phyloP scores from a whole-genome alignment of 2,113 vertebrate species.

The Garra rufa region DNA sequence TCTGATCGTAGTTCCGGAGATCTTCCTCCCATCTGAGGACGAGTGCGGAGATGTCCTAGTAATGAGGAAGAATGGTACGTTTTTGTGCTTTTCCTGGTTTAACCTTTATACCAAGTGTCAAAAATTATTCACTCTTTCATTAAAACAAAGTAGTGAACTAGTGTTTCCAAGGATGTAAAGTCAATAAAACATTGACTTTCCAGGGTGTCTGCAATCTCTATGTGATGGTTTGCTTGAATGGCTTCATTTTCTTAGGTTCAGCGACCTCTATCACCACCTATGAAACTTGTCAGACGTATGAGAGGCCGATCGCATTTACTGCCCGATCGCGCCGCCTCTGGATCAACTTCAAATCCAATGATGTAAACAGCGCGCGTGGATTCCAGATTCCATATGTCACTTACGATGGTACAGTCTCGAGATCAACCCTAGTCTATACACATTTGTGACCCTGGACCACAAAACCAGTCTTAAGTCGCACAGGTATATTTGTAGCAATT shows the following conservation, averaged over 20 bases:
- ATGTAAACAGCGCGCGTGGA: conserved; percentile 92
- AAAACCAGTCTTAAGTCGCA: too few relatives aligned
- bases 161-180: too few relatives aligned
- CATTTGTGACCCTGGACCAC: neutral
- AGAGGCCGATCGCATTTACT: conserved; percentile 96
- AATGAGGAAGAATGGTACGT: conserved; percentile 98
- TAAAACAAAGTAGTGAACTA: neutral
- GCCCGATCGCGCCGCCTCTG: conserved; percentile 95
- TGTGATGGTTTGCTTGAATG: neutral
- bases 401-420: conserved; percentile 83
- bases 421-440: neutral
- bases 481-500: too few relatives aligned
- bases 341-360: conserved; percentile 98
- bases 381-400: conserved; percentile 99
- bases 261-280: conserved; percentile 97
- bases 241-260: conserved; percentile 78
- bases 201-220: neutral
- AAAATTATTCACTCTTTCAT: neutral
- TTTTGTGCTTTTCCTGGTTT: neutral
- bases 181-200: neutral
- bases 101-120: neutral
- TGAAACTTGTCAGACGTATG: conserved; percentile 97
- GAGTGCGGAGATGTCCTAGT: conserved; percentile 97
- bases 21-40: conserved; percentile 96
- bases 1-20: conserved; percentile 96